Percentiles rank a stretch among this genome's conserved stretches.
These are phyloP conservation scores for Azorinus chamasolen DNA, from an alignment of 2,888 invertebrate species.

Conservation along the genomic window DNA sequence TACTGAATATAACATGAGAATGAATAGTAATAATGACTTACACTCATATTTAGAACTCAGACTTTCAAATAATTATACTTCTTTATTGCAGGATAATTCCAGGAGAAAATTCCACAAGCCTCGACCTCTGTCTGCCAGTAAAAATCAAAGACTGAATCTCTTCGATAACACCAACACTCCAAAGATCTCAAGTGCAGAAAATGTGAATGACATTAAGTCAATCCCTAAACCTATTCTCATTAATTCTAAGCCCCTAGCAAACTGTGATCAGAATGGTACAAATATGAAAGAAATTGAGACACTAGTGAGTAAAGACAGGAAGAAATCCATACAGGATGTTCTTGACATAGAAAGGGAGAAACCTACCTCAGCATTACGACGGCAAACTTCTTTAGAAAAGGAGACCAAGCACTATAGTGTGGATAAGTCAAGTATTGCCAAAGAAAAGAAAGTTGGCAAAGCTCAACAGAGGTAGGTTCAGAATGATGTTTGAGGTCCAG, in stretches of 20 bases:
- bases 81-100: constrained; percentile 56
- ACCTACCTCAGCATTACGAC: constrained; percentile 34
- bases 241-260: constrained; percentile 45
- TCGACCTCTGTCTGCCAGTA: constrained; percentile 62
- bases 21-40: too few species aligned
- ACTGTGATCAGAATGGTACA: constrained; percentile 27
- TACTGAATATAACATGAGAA: too few species aligned
- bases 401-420: constrained; percentile 70
- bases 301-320: constrained; percentile 49
- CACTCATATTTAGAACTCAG: too few species aligned
- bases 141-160: constrained; percentile 62
- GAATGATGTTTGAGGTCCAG: too few species aligned
- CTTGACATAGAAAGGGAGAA: constrained; percentile 59
- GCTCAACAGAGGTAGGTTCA: neutral
- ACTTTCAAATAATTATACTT: too few species aligned
- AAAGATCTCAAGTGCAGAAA: constrained; percentile 51
- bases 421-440: constrained; percentile 72
- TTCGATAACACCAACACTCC: constrained; percentile 55
- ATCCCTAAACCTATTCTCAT: constrained; percentile 40
- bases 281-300: constrained; percentile 60
- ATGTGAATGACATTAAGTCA: constrained; percentile 23
- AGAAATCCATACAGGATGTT: constrained; percentile 70
- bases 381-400: constrained; percentile 62
- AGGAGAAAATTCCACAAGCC: constrained; percentile 70
- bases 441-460: constrained; percentile 1